Evolutionary conservation across 2,797 vertebrate species (phyloP), one percentile per base, ranked within the genome.

Genomic region (Apogon talboti): DNA sequence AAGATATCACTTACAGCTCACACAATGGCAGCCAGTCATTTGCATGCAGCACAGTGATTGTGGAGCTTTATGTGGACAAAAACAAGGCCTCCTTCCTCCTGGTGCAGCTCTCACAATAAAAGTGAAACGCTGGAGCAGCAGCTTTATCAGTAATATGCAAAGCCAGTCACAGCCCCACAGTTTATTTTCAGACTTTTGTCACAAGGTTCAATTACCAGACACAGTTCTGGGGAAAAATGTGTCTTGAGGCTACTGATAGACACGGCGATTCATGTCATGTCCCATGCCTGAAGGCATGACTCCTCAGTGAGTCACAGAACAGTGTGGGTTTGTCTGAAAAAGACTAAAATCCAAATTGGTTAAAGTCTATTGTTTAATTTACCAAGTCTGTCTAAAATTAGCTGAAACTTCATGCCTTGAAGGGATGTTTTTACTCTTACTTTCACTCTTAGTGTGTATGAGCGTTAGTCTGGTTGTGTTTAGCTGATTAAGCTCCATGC

Each of bases 21-120:
- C 71, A 92, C 89, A 92, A 92, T 69, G 52, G 81, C n/a, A 16
- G 45, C 54, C 52, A 37, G 55, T 87, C 78, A 93, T 92, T 92
- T 89, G 89, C 84, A 94, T 92, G 88, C 91, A 90, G 54, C 59
- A 11, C 80, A 56, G 76, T 62, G 74, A 83, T 79, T 74, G 52
- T 71, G 48, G 50, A 58, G 47, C 83, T 83, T 87, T 83, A 62
- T 56, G 60, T 38, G 58, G 45, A 74, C 63, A 71, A 85, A 85
- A 76, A 74, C 55, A 41, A 73, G 73, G 12, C 56, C 38, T 75
- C 53, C 53, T 79, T 79, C 41, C 59, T 74, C 60, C 58, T 2
- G 13, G 43, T 75, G 62, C 54, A 52, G 66, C 66, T 40, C 70
- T 59, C 61, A 49, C 72, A 57, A 49, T 71, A 18, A 71, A 49